phyloP scores from a whole-genome alignment of 2,888 invertebrate genomes.

The Tiliacea aurago region DNA sequence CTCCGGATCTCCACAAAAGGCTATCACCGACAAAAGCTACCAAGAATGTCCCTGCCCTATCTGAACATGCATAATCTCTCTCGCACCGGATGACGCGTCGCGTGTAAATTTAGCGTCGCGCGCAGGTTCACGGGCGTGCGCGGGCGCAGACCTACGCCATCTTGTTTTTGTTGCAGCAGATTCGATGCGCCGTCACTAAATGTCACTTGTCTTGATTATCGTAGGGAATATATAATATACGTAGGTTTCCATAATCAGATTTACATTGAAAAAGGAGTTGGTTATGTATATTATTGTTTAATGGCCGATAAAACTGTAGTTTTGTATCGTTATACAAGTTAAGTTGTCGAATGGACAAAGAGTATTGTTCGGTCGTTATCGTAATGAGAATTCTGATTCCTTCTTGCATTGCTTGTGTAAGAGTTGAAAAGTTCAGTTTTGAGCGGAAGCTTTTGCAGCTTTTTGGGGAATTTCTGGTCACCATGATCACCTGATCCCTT shows the following conservation, averaged over 20 bases:
- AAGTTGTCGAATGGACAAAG: background rate
- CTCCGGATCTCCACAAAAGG: constrained; percentile 25
- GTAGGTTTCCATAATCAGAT: background rate
- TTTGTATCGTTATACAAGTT: constrained; percentile 12
- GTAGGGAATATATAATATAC: constrained; percentile 26
- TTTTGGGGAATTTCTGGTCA: background rate
- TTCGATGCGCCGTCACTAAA: constrained; percentile 64
- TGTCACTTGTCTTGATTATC: constrained; percentile 63
- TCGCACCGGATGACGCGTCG: constrained; percentile 84
- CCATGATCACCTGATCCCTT: background rate
- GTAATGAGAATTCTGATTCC: constrained; percentile 8
- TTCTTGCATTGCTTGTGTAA: constrained; percentile 5
- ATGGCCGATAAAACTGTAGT: constrained; percentile 18
- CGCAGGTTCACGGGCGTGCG: constrained; percentile 87
- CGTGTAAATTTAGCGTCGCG: constrained; percentile 85
- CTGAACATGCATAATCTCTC: constrained; percentile 67
- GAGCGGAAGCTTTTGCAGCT: background rate
- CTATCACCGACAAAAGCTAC: constrained; percentile 31
- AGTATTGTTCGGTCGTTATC: background rate
- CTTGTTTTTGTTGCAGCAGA: constrained; percentile 80
- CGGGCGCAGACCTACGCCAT: constrained; percentile 75
- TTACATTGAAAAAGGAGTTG: background rate
- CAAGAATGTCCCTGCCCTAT: constrained; percentile 44
- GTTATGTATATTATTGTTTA: background rate
- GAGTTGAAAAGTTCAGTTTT: background rate